Evolutionary conservation across 2,888 invertebrate genomes (phyloP), one percentile per base, ranked within the genome.

Genomic region (Oegoconia quadripuncta): DNA sequence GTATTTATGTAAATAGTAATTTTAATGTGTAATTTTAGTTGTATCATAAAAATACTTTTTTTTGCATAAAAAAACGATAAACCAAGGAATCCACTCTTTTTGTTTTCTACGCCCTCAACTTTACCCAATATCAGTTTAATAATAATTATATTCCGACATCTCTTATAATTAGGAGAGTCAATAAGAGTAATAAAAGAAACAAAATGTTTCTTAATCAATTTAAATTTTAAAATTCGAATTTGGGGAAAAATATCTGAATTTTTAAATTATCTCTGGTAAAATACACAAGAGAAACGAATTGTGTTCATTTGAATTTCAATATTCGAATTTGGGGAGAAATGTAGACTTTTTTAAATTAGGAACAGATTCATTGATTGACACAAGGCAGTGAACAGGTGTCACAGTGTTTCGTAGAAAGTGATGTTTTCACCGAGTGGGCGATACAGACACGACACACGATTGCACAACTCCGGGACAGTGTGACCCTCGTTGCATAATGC

Each of bases 1-100:
- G 87, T 87, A 87, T 87, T 87, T 87, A 87, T 87, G 87, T 87
- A 87, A 87, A 87, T 87, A 87, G 87, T 87, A 86, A 86, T 86
- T 86, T 87, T 87, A 86, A 83, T 79, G 74, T 77, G 68, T 77
- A 80, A 81, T 78, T 76, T 63, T 86, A 87, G 83, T 74, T 84
- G 80, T 87, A 84, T 74, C 69, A 83, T 84, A 82, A 79, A 77
- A 69, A 72, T 68, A 34, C 73, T 77, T 80, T 69, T 73, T 77
- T 84, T 84, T 83, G 81, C 81, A 82, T 81, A 83, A 83, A 84
- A 74, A 80, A 70, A 64, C 59, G 71, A 76, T 75, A 78, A 77
- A 77, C 66, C 52, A 67, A 65, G 50, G 41, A 52, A 48, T 9
- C 12, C 5, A 13, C 22, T 12, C 15, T 26, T n/a, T 27, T 27